Evolutionary conservation across 1,140 invertebrate genomes (phyloP).

Genomic region (Cyclargus thomasi): DNA sequence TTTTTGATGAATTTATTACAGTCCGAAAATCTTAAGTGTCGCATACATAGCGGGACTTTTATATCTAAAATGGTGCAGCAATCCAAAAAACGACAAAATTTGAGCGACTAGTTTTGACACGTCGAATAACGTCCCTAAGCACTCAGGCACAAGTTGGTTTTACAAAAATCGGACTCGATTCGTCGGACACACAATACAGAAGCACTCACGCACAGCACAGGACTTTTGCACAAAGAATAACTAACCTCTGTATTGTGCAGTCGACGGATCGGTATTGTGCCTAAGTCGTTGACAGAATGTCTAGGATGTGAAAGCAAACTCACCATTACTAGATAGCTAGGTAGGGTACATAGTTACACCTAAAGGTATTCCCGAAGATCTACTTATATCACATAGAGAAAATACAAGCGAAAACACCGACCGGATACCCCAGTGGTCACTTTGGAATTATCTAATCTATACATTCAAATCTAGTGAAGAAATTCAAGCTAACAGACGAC

Average conservation of each 20-base stretch:
- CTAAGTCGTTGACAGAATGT: background rate
- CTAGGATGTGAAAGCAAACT: background rate
- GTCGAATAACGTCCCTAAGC: slow-evolving; percentile 16
- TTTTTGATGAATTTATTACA: slow-evolving; percentile 19
- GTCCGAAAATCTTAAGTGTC: slow-evolving; percentile 17
- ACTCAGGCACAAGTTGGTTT: background rate
- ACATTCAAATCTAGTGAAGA: background rate
- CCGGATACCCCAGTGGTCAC: background rate
- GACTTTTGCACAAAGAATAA: background rate
- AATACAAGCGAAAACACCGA: background rate
- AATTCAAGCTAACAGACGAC: background rate
- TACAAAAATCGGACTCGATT: background rate
- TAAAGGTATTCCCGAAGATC: background rate
- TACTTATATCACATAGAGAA: slow-evolving; percentile 1
- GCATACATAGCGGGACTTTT: slow-evolving; percentile 15
- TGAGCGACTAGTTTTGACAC: slow-evolving; percentile 16
- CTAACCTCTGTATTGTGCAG: background rate
- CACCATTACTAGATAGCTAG: background rate
- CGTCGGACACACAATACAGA: background rate
- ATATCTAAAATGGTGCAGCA: slow-evolving; percentile 19
- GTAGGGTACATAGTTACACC: background rate
- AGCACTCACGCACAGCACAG: background rate
- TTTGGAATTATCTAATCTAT: background rate
- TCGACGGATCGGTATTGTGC: background rate
- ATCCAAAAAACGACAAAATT: slow-evolving; percentile 16